Base-by-base conservation (phyloP, 2,888 invertebrate species). In the Acrobasis suavella region DNA sequence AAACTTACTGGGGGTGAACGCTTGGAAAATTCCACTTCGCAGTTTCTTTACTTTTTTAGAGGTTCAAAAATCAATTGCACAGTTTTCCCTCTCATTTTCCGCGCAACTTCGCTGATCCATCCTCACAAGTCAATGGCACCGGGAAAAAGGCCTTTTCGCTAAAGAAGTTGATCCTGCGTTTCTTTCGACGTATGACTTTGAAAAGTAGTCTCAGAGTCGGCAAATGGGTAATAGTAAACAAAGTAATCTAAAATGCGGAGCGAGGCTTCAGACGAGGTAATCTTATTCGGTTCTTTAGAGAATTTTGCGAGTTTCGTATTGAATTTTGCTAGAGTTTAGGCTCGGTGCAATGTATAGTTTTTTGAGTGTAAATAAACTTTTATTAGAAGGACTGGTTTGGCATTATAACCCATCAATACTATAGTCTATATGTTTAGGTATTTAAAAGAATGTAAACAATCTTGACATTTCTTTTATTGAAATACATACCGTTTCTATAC, bases 31-130 rank as follows among this genome's bases (percentile, higher is more conserved):
- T 22, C 22, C 3, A 22, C 3, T 22, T 22, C 22, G 22, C 22
- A 2, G 22, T 22, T 3, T 22, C 22, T 32, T 32, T 32, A 32
- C 7, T 32, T 32, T 39, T 42, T 42, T 42, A 42, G 1, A 42
- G 5, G 14, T n/a, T 46, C n/a, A 3, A 46, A 82, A n/a, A 46
- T 6, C 12, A 46, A 46, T n/a, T 12, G 42, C 42, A 42, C 42
- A 42, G 12, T 42, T 42, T 42, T 46, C 46, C 14, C 46, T n/a
- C n/a, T n/a, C 14, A 46, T 46, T 46, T 46, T 46, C 46, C 46
- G 46, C n/a, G 46, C n/a, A 46, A 46, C 46, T 46, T 46, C 46
- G 6, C 14, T 46, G 46, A 46, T 46, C 46, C 46, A 46, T 46
- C n/a, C 46, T 46, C n/a, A 46, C n/a, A 46, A 46, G 46, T 46